Base-by-base conservation (phyloP, 2,888 invertebrate species). In the Troides oblongomaculatus region DNA sequence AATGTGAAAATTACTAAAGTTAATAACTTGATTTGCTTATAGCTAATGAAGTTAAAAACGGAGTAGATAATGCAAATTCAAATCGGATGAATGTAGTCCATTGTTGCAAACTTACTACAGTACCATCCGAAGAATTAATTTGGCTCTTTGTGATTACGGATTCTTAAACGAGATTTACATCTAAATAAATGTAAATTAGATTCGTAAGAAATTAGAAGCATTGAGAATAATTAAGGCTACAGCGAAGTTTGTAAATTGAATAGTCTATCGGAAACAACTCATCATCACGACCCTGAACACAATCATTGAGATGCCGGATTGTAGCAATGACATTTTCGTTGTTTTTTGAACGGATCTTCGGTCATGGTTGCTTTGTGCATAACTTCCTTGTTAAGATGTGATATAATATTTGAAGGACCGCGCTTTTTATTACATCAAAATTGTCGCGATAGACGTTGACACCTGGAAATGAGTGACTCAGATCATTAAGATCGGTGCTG, bases 271-370 rank as follows among this genome's bases (percentile, higher is more conserved):
- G 17, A 66, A 66, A 63, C 62, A 60, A 14, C 43, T 68, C 53
- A 59, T 65, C 46, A 36, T 36, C 43, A 17, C 53, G 70, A 64
- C 70, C 70, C 14, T 66, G 66, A 62, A 43, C 23, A 23, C 17
- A 23, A 30, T 63, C 53, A 64, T 53, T 70, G 39, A 39, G 10
- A 57, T 30, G 53, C 60, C 64, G 66, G 66, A 60, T 59, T 66
- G 21, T 63, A 66, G 64, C 70, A 66, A 66, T 66, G 70, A 66
- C 70, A 59, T 70, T 66, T 63, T 66, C 63, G 53, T 46, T 63
- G 63, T 60, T 57, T 30, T 57, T 66, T 36, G 56, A 30, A 66
- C 63, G 63, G 39, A 66, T 63, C 63, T 63, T 63, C 62, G 66
- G 70, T 70, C 66, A 70, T 23, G 63, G 66, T 60, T 56, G 60